Conservation (phyloP, 2,113 vertebrate species). For the Canis aureus region DNA sequence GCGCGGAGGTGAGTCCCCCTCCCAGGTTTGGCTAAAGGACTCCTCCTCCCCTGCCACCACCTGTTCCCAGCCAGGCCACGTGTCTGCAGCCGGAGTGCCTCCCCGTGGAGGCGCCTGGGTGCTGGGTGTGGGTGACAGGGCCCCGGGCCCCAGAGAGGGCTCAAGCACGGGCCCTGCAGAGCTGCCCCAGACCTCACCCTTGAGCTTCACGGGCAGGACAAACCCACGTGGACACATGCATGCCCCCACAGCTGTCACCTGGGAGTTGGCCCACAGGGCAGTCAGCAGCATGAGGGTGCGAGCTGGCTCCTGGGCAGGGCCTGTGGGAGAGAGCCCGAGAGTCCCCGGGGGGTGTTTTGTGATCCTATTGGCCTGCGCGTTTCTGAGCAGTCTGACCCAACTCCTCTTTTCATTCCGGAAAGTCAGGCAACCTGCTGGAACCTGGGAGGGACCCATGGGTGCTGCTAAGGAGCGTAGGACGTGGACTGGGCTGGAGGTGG, state of each 20-base stretch:
- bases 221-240: fast-evolving
- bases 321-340: neutral
- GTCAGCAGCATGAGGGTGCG: neutral
- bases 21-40: neutral
- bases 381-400: slow-evolving; percentile 41
- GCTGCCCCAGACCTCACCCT: fast-evolving
- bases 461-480: neutral
- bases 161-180: neutral
- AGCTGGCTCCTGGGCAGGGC: neutral
- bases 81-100: neutral
- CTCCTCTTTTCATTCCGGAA: neutral
- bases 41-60: neutral
- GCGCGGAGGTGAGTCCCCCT: neutral
- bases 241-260: too few relatives aligned
- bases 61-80: fast-evolving
- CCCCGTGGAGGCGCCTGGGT: neutral
- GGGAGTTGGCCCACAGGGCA: neutral
- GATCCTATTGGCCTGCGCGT: slow-evolving; percentile 32
- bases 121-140: fast-evolving
- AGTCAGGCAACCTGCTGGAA: slow-evolving; percentile 57
- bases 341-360: neutral
- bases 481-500: neutral
- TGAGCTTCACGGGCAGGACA: fast-evolving
- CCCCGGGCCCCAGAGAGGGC: neutral
- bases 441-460: slow-evolving; percentile 64